A percentile compares a stretch with the other conserved stretches of the same genome.
phyloP scores from a whole-genome alignment of 1,140 invertebrate genomes.

The Druon quercuslanigerum region DNA sequence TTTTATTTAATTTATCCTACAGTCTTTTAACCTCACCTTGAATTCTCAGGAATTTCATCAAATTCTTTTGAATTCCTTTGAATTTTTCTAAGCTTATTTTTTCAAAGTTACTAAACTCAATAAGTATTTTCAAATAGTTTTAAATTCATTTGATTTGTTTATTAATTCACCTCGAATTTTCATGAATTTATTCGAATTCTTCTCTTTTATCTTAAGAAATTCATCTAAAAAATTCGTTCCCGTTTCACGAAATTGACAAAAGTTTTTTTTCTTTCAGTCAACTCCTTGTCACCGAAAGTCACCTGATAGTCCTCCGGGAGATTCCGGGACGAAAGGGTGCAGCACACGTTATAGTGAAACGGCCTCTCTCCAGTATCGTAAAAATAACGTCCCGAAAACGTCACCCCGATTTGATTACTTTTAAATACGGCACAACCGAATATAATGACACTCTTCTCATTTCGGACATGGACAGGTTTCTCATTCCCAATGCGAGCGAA shows the following conservation, averaged over 20 bases:
- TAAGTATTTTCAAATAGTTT: too few species aligned
- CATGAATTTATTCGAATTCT: too few species aligned
- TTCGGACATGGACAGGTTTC: slow-evolving; percentile 92
- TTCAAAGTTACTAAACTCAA: too few species aligned
- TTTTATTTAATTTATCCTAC: too few species aligned
- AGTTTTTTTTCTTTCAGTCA: slow-evolving; percentile 76
- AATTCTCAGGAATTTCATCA: too few species aligned
- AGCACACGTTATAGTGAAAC: slow-evolving; percentile 89
- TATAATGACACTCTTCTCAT: slow-evolving; percentile 84
- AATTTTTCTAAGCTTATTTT: too few species aligned
- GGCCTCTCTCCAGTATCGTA: slow-evolving; percentile 91
- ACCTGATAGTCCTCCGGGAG: slow-evolving; percentile 92
- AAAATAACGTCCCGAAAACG: slow-evolving; percentile 97
- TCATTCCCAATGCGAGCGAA: slow-evolving; percentile 93
- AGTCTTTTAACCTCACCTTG: too few species aligned
- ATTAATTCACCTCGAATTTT: too few species aligned
- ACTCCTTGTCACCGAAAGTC: slow-evolving; percentile 90
- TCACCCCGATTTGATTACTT: slow-evolving; percentile 95
- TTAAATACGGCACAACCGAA: slow-evolving; percentile 89
- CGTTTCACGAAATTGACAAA: slow-evolving; percentile 5
- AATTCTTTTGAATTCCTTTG: too few species aligned
- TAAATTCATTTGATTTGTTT: too few species aligned
- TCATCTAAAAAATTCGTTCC: too few species aligned
- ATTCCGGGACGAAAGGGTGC: slow-evolving; percentile 84
- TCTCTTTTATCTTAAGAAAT: too few species aligned